A percentile compares a stretch with the other conserved stretches of the same genome.
These are phyloP conservation scores for Aphaenogaster rudis DNA, from an alignment of 1,140 invertebrate species.

Conservation along the genomic window DNA sequence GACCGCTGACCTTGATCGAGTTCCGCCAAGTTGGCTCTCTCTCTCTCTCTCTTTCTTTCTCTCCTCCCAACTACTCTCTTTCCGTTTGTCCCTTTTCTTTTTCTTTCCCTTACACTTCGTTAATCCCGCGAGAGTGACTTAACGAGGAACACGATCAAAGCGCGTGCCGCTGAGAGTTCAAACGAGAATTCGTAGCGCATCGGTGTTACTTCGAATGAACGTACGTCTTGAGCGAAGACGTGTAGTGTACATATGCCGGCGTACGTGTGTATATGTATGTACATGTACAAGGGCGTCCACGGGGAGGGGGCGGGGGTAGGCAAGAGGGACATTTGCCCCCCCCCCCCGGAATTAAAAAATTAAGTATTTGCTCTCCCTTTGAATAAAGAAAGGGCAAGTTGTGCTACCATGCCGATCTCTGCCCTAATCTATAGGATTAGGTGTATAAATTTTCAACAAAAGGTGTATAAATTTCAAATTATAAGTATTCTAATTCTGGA, in stretches of 20 bases:
- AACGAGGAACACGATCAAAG: constrained; percentile 6
- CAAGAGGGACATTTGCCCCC: too few species aligned
- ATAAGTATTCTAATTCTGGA: too few species aligned
- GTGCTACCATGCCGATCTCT: too few species aligned
- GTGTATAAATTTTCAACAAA: too few species aligned
- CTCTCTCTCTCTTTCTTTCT: background rate
- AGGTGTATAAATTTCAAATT: too few species aligned
- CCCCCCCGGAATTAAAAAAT: too few species aligned
- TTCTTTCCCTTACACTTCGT: background rate
- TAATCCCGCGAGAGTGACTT: constrained; percentile 36
- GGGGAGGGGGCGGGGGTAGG: too few species aligned
- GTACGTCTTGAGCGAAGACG: background rate
- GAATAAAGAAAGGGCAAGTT: too few species aligned
- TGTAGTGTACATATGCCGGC: constrained; percentile 15
- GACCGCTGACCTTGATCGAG: constrained; percentile 43
- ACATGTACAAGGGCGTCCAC: too few species aligned
- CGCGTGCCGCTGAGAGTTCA: constrained; percentile 22
- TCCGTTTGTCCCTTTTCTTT: background rate
- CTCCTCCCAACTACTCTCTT: background rate
- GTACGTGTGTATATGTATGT: background rate
- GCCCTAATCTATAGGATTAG: too few species aligned
- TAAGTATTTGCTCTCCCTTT: too few species aligned
- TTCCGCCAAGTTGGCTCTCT: background rate
- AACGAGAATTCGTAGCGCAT: constrained; percentile 67
- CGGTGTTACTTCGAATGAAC: constrained; percentile 34